Percentiles rank a stretch among this genome's conserved stretches.
Conservation (phyloP, 1,140 invertebrate species). For the honey bee (Apis mellifera) region Amel_HAv3.1 CM009935.2:8295501-8296000, state of each 20-base stretch:
- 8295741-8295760: conserved; percentile 7
- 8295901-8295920: neutral
- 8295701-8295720: neutral
- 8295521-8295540: neutral
- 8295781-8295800: conserved; percentile 16
- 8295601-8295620: conserved; percentile 12
- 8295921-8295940: no score
- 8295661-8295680: neutral
- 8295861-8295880: neutral
- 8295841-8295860: neutral
- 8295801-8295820: neutral
- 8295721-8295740: conserved; percentile 1
- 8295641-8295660: conserved; percentile 23
- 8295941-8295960: no score
- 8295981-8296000: neutral
- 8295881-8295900: neutral
- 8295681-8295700: neutral
- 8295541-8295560: neutral
- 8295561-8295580: neutral
- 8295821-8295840: neutral
- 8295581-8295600: neutral
- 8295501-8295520: neutral
- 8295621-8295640: neutral
- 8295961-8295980: no score
- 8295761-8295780: conserved; percentile 10